phyloP scores from a whole-genome alignment of 2,888 invertebrate species.

The Pollenia labialis region DNA sequence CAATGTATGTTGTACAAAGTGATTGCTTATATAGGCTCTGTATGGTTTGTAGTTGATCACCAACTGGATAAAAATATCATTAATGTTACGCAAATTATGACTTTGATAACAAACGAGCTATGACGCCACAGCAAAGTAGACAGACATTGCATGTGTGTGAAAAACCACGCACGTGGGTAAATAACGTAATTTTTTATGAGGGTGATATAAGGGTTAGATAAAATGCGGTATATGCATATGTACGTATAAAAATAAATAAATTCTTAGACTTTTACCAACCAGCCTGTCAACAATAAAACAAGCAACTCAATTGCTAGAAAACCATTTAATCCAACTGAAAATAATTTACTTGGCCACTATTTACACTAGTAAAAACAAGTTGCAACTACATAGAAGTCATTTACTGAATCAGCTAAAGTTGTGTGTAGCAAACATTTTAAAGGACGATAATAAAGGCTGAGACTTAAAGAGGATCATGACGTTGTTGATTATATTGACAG shows the following conservation, averaged over 20 bases:
- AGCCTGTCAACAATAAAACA: background rate
- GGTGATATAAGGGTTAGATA: too few relatives aligned
- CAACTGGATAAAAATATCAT: too few relatives aligned
- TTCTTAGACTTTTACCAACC: background rate
- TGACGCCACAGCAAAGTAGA: too few relatives aligned
- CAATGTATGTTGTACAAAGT: too few relatives aligned
- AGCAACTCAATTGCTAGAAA: background rate
- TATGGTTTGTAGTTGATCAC: too few relatives aligned
- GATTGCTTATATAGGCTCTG: too few relatives aligned
- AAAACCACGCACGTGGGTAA: too few relatives aligned
- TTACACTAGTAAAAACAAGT: background rate
- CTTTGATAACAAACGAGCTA: too few relatives aligned
- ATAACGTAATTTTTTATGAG: too few relatives aligned
- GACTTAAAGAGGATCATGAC: slow-evolving; percentile 22
- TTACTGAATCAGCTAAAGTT: background rate
- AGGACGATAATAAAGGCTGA: background rate
- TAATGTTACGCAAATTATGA: too few relatives aligned
- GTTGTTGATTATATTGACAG: background rate
- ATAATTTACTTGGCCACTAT: slow-evolving; percentile 22
- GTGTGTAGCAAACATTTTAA: background rate
- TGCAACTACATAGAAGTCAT: background rate
- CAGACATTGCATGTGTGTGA: too few relatives aligned
- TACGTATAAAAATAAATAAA: background rate
- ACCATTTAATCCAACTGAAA: background rate
- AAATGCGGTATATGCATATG: background rate